Evolutionary conservation across 2,888 invertebrate species (phyloP).

Genomic region (Eupelmus urozonus): DNA sequence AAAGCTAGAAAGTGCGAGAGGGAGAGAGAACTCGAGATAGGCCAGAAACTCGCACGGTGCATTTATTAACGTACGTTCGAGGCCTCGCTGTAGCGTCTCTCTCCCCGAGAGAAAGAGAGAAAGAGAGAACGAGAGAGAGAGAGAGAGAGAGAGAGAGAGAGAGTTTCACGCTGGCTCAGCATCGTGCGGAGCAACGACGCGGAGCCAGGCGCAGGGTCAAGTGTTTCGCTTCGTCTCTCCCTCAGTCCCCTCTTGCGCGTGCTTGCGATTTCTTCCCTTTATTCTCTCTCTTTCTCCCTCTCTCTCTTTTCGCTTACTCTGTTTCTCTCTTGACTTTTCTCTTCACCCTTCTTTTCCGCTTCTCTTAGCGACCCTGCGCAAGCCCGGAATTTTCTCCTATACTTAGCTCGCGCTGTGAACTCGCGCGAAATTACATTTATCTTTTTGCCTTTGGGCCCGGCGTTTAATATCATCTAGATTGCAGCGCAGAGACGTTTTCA

Average conservation of each 20-base stretch:
- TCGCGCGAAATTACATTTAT: slow-evolving; percentile 45
- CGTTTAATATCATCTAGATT: slow-evolving; percentile 31
- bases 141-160: too few species aligned
- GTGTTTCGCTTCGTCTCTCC: slow-evolving; percentile 63
- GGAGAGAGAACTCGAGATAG: not conserved
- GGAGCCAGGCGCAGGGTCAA: slow-evolving; percentile 71
- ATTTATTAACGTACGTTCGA: slow-evolving; percentile 69
- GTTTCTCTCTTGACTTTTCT: slow-evolving; percentile 47
- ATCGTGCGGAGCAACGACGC: slow-evolving; percentile 64
- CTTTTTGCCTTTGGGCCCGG: not conserved
- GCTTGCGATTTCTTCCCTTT: slow-evolving; percentile 56
- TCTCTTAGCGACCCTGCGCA: not conserved
- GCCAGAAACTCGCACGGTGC: slow-evolving; percentile 55
- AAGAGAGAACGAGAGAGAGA: not conserved
- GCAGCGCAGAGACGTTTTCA: not conserved
- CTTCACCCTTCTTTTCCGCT: slow-evolving; percentile 29
- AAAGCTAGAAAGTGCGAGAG: not conserved
- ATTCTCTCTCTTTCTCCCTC: slow-evolving; percentile 17
- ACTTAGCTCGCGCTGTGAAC: slow-evolving; percentile 1
- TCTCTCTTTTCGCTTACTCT: slow-evolving; percentile 18
- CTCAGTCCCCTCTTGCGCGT: slow-evolving; percentile 55
- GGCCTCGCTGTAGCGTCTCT: not conserved
- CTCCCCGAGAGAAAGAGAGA: slow-evolving; percentile 38
- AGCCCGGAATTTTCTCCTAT: slow-evolving; percentile 13
- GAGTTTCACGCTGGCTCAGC: slow-evolving; percentile 68